A percentile compares a stretch with the other conserved stretches of the same genome.
These are phyloP conservation scores for Psophia crepitans DNA, from an alignment of 2,113 vertebrate species.

Conservation along the genomic window DNA sequence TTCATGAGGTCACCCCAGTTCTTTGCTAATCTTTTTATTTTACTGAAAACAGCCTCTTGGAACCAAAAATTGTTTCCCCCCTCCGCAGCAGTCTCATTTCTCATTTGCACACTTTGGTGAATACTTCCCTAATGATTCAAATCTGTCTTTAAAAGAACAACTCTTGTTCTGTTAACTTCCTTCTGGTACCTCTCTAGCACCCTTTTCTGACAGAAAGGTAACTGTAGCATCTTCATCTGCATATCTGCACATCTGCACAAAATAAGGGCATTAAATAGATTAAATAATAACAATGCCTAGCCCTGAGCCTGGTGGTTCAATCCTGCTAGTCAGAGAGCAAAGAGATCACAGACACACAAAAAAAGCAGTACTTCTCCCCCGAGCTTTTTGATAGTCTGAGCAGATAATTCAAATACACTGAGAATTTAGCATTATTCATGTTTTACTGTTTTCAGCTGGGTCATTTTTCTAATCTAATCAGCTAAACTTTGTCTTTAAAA, in stretches of 20 bases:
- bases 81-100: not conserved
- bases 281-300: not conserved
- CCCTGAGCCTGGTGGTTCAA: not conserved
- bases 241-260: not conserved
- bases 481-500: not conserved
- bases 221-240: not conserved
- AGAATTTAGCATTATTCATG: not conserved
- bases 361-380: not conserved
- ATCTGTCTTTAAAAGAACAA: not conserved
- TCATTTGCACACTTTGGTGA: not conserved
- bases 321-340: not conserved
- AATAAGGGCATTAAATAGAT: not conserved
- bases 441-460: not conserved
- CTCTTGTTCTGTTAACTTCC: not conserved
- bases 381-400: not conserved
- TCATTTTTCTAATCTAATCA: constrained; percentile 7
- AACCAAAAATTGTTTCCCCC: not conserved
- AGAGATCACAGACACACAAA: not conserved
- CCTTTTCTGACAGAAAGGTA: not conserved
- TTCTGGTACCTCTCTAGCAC: not conserved
- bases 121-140: not conserved
- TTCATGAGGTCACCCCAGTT: too few species aligned
- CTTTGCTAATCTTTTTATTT: not conserved
- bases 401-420: not conserved
- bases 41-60: not conserved